Evolutionary conservation across 2,797 vertebrate species (phyloP).

Genomic region (Smutsia gigantea): DNA sequence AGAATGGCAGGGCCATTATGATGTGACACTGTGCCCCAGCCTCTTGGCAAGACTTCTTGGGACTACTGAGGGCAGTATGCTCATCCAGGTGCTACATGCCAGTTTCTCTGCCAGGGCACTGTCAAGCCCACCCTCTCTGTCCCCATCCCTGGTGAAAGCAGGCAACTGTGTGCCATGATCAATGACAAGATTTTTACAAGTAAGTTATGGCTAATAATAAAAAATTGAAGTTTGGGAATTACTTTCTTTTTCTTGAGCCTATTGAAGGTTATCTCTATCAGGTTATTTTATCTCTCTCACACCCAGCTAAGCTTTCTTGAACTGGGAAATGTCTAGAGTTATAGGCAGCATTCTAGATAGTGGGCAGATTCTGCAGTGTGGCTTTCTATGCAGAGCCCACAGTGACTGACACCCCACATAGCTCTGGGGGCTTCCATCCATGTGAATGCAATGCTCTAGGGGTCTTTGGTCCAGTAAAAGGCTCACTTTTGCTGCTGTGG

Average conservation of each 20-base stretch:
- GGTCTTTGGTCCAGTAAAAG: not conserved
- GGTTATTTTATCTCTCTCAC: not conserved
- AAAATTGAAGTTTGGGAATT: not conserved
- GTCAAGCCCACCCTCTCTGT: not conserved
- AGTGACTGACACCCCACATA: not conserved
- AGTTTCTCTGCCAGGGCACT: not conserved
- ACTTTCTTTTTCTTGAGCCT: not conserved
- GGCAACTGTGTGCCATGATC: not conserved
- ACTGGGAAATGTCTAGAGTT: not conserved
- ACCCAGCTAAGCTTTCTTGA: not conserved
- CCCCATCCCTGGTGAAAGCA: not conserved
- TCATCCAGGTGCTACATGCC: not conserved
- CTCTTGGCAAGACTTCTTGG: not conserved
- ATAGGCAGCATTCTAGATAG: no score
- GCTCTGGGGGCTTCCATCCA: not conserved
- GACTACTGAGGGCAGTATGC: not conserved
- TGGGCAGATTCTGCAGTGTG: not conserved
- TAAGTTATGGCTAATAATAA: conserved; percentile 7
- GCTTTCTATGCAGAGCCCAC: not conserved
- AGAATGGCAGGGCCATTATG: no score
- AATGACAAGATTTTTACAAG: not conserved
- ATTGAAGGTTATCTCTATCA: not conserved
- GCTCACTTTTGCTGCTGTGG: not conserved
- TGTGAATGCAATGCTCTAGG: not conserved
- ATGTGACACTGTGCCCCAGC: not conserved